A percentile compares a stretch with the other conserved stretches of the same genome.
These are phyloP conservation scores for Pseudopleuronectes americanus DNA, from an alignment of 2,797 vertebrate genomes.

Conservation along the genomic window DNA sequence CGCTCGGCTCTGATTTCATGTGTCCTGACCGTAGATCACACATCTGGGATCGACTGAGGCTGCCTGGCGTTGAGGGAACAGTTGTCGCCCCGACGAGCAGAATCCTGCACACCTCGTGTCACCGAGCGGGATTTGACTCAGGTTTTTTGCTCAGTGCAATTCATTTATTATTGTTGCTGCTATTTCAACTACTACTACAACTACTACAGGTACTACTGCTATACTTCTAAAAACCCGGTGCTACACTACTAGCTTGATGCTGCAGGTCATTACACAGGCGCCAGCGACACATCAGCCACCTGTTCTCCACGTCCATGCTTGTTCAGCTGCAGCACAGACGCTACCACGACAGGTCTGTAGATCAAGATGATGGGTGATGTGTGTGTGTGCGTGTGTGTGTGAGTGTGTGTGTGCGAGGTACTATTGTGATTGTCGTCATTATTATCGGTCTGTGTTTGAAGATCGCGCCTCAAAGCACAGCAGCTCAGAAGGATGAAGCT, in stretches of 20 bases:
- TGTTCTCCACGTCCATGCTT: constrained; percentile 51
- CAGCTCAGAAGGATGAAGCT: constrained; percentile 63
- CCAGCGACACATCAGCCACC: constrained; percentile 61
- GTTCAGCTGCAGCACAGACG: constrained; percentile 43
- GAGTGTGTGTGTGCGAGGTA: constrained; percentile 2
- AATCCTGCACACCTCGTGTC: constrained; percentile 60
- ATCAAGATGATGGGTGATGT: too few relatives aligned
- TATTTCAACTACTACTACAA: constrained; percentile 70
- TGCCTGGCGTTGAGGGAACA: constrained; percentile 47
- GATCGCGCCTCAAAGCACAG: constrained; percentile 73
- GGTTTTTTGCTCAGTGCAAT: constrained; percentile 78
- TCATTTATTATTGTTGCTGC: constrained; percentile 76
- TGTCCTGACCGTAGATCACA: constrained; percentile 39
- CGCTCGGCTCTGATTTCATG: constrained; percentile 34
- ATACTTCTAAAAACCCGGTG: constrained; percentile 71
- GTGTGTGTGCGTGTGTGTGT: neutral
- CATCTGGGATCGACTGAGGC: constrained; percentile 61
- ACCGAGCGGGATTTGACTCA: constrained; percentile 77
- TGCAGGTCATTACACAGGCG: constrained; percentile 68
- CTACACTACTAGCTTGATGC: constrained; percentile 74
- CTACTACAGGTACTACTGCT: constrained; percentile 48
- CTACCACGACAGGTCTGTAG: constrained; percentile 7
- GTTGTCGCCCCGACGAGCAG: constrained; percentile 43
- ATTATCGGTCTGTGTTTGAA: constrained; percentile 41
- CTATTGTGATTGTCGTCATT: too few relatives aligned